Conservation (phyloP, 2,113 vertebrate species). For the Pterocles orientalis region DNA sequence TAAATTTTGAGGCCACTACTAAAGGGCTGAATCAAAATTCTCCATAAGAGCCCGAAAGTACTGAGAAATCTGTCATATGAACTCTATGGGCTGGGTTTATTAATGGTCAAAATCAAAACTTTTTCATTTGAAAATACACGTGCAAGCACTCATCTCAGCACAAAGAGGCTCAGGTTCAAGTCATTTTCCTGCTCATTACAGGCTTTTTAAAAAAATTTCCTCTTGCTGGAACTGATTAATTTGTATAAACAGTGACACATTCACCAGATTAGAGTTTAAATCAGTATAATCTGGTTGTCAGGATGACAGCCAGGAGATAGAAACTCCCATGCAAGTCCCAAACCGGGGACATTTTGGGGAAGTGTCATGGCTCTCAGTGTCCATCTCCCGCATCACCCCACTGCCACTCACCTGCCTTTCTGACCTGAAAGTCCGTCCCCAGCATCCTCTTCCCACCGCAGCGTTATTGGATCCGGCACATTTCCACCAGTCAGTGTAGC, state of each 20-base stretch:
- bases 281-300: not conserved
- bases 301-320: not conserved
- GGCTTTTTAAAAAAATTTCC: not conserved
- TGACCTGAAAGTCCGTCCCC: not conserved
- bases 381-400: accelerated
- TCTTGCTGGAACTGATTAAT: not conserved
- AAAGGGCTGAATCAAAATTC: not conserved
- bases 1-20: not conserved
- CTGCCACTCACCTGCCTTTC: not conserved
- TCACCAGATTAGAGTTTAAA: not conserved
- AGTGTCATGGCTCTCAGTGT: not conserved
- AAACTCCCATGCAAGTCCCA: not conserved
- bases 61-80: not conserved
- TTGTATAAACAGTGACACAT: not conserved
- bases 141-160: not conserved
- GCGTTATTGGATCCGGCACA: accelerated
- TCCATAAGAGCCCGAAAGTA: not conserved
- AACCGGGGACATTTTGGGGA: not conserved
- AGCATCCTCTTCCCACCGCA: not conserved
- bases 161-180: not conserved
- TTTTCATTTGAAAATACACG: not conserved
- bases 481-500: accelerated
- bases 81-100: not conserved
- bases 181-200: not conserved
- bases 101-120: not conserved